phyloP scores from a whole-genome alignment of 2,113 vertebrate species.

The Pollachius pollachius region DNA sequence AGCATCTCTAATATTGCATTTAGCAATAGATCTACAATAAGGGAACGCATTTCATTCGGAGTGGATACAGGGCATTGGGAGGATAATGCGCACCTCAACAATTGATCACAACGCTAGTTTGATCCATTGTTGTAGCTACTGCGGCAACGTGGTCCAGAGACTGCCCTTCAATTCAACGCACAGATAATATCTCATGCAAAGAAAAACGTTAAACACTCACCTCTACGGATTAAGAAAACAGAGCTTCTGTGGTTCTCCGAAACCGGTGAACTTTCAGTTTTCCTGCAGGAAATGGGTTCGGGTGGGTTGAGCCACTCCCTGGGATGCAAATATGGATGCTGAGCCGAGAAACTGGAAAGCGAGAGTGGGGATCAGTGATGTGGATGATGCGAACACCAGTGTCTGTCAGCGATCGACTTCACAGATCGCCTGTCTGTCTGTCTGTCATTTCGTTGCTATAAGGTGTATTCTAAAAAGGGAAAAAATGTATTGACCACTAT shows the following conservation, averaged over 20 bases:
- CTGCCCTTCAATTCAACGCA: conserved; percentile 34
- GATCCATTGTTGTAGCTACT: conserved; percentile 66
- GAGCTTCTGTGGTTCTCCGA: conserved; percentile 19
- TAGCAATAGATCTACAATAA: too few relatives aligned
- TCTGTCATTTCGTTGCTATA: too few relatives aligned
- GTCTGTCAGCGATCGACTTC: too few relatives aligned
- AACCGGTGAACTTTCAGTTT: conserved; percentile 28
- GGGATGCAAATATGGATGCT: conserved; percentile 72
- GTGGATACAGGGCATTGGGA: background rate
- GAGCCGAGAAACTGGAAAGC: conserved; percentile 44
- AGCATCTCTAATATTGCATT: too few relatives aligned
- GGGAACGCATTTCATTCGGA: background rate
- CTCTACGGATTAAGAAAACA: conserved; percentile 10
- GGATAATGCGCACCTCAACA: conserved; percentile 43
- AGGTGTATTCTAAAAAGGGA: too few relatives aligned
- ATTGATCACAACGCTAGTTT: conserved; percentile 47
- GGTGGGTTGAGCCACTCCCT: conserved; percentile 62
- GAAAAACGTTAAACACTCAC: conserved; percentile 38
- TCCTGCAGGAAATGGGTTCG: background rate
- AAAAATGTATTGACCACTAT: too few relatives aligned
- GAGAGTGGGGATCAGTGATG: conserved; percentile 17
- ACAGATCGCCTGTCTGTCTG: too few relatives aligned
- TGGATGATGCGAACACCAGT: conserved; percentile 37
- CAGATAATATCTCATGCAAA: background rate
- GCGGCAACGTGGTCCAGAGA: conserved; percentile 56